Conservation (phyloP, 2,113 vertebrate genomes). For the Cynoglossus semilaevis region DNA sequence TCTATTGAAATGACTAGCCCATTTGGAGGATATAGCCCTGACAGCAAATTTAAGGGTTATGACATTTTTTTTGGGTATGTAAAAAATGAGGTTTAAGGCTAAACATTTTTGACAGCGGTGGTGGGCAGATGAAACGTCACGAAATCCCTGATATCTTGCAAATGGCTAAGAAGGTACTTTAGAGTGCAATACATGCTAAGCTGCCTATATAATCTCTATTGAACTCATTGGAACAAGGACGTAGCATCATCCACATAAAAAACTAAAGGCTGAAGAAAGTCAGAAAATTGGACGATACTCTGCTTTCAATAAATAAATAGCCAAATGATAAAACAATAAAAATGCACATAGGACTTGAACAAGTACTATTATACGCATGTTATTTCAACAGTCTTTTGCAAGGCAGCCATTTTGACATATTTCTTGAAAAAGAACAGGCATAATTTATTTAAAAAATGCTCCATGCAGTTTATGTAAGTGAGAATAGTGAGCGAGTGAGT, state of each 20-base stretch:
- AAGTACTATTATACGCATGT: conserved; percentile 35
- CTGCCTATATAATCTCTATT: conserved; percentile 61
- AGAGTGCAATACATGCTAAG: conserved; percentile 75
- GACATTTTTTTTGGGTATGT: conserved; percentile 54
- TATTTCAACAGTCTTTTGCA: conserved; percentile 11
- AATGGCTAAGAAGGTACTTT: conserved; percentile 71
- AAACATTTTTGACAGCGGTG: conserved; percentile 71
- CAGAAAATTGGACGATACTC: conserved; percentile 60
- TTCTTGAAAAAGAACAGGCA: too few relatives aligned
- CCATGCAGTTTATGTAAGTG: too few relatives aligned
- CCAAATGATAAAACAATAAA: conserved; percentile 46
- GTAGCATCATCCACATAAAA: conserved; percentile 36
- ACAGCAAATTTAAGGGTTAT: conserved; percentile 67
- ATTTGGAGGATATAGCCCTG: conserved; percentile 58
- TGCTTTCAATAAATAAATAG: conserved; percentile 70
- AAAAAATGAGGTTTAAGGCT: conserved; percentile 78
- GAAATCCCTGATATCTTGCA: conserved; percentile 81
- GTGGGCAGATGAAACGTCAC: conserved; percentile 72
- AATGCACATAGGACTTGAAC: conserved; percentile 46
- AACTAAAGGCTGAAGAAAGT: conserved; percentile 52
- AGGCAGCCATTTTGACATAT: too few relatives aligned
- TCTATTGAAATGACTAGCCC: conserved; percentile 54
- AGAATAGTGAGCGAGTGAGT: too few relatives aligned
- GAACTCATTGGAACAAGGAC: conserved; percentile 52
- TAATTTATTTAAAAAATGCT: too few relatives aligned